phyloP scores from a whole-genome alignment of 2,113 vertebrate species.

The Tupaia tana region DNA sequence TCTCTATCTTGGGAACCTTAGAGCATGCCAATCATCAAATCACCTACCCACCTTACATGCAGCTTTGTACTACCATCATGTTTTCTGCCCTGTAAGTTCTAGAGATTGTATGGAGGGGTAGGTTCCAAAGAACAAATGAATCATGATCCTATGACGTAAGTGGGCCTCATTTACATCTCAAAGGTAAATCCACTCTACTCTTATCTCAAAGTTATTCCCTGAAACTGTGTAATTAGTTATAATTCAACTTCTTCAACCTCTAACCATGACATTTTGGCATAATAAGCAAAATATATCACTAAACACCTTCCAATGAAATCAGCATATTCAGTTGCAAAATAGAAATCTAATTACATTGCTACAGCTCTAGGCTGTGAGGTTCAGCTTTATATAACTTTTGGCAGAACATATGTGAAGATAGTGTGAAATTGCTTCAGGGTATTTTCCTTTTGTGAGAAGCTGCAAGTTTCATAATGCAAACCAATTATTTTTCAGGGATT shows the following conservation, averaged over 20 bases:
- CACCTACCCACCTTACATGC: not conserved
- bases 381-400: slow-evolving; percentile 72
- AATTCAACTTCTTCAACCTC: slow-evolving; percentile 41
- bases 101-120: not conserved
- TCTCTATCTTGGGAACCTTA: not conserved
- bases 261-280: slow-evolving; percentile 49
- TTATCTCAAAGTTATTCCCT: not conserved
- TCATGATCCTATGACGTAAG: not conserved
- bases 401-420: slow-evolving; percentile 69
- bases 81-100: not conserved
- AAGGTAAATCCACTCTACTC: not conserved
- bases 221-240: slow-evolving; percentile 54
- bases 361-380: slow-evolving; percentile 47
- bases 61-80: not conserved
- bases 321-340: slow-evolving; percentile 65
- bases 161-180: slow-evolving; percentile 15
- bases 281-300: slow-evolving; percentile 57
- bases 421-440: slow-evolving; percentile 57
- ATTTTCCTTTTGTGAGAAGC: slow-evolving; percentile 71
- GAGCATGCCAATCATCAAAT: not conserved
- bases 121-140: slow-evolving; percentile 15
- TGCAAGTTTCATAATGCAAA: slow-evolving; percentile 45
- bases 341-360: slow-evolving; percentile 71
- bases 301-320: slow-evolving; percentile 62
- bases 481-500: slow-evolving; percentile 64